Conservation (phyloP, 2,888 invertebrate species). For the Aleiodes leptofemur region DNA sequence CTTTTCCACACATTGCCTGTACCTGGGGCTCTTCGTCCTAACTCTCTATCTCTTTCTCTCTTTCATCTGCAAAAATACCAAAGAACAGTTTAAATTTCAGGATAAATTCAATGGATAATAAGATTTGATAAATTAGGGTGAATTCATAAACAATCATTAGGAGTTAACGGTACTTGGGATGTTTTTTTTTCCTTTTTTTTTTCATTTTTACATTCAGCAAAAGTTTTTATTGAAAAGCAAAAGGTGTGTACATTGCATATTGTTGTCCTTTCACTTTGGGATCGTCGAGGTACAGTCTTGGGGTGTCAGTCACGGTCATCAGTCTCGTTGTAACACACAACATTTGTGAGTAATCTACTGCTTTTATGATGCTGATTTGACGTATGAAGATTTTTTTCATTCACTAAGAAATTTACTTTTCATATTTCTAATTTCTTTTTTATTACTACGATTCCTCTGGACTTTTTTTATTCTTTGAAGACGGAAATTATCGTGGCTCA, state of each 20-base stretch:
- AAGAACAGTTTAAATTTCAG: too few species aligned
- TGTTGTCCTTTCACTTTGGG: constrained; percentile 43
- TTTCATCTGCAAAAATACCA: constrained; percentile 1
- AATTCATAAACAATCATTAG: constrained; percentile 36
- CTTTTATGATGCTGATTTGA: background rate
- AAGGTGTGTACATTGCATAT: constrained; percentile 13
- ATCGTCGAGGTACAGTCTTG: constrained; percentile 30
- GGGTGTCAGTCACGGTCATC: constrained; percentile 41
- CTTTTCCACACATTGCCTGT: constrained; percentile 38
- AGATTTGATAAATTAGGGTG: constrained; percentile 20
- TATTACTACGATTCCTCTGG: background rate
- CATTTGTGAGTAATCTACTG: background rate
- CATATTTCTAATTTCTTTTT: background rate
- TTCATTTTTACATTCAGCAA: background rate
- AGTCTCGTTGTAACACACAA: background rate
- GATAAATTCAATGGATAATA: background rate
- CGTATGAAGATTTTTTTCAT: background rate
- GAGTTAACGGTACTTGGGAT: constrained; percentile 12
- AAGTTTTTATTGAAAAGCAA: background rate
- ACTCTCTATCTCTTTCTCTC: constrained; percentile 29
- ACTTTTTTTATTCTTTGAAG: too few species aligned
- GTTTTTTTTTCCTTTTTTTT: background rate
- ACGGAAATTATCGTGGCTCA: too few species aligned
- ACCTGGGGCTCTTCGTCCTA: constrained; percentile 39
- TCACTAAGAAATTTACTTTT: background rate